Evolutionary conservation across 2,888 invertebrate genomes (phyloP).

Genomic region (Glaucopsyche alexis): DNA sequence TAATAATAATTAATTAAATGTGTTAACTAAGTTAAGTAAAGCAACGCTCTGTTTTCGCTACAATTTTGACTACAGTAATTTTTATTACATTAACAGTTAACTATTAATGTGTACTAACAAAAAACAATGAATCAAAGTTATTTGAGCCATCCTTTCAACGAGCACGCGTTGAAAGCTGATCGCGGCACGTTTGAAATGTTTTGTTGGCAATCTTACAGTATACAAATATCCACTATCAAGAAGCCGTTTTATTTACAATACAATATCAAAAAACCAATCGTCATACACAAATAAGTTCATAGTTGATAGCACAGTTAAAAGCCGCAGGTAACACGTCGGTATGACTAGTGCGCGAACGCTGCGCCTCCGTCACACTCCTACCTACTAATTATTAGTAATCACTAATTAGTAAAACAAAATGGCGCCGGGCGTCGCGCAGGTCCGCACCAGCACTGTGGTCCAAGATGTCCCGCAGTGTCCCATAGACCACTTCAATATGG

Average conservation of each 20-base stretch:
- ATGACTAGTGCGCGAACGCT: conserved; percentile 58
- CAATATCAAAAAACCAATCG: conserved; percentile 3
- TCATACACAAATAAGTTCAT: neutral
- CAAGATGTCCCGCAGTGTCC: conserved; percentile 50
- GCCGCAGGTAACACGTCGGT: conserved; percentile 55
- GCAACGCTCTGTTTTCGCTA: no score
- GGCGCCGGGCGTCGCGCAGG: conserved; percentile 66
- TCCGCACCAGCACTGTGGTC: conserved; percentile 51
- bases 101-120: neutral
- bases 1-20: no score
- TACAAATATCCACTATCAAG: neutral
- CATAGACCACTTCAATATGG: conserved; percentile 47
- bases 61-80: no score
- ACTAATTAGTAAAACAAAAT: conserved; percentile 46
- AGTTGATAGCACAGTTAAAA: conserved; percentile 59
- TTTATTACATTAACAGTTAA: neutral
- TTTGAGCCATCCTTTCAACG: neutral
- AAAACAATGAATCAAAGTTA: neutral
- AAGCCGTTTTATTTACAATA: neutral
- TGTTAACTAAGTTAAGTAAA: no score
- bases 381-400: conserved; percentile 29
- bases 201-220: neutral
- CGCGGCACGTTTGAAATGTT: neutral
- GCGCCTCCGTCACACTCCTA: conserved; percentile 49
- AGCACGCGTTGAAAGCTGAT: neutral